These are phyloP conservation scores for Ciona savignyi DNA, from an alignment of 23 tunicate genomes.

Conservation along the genomic window DNA sequence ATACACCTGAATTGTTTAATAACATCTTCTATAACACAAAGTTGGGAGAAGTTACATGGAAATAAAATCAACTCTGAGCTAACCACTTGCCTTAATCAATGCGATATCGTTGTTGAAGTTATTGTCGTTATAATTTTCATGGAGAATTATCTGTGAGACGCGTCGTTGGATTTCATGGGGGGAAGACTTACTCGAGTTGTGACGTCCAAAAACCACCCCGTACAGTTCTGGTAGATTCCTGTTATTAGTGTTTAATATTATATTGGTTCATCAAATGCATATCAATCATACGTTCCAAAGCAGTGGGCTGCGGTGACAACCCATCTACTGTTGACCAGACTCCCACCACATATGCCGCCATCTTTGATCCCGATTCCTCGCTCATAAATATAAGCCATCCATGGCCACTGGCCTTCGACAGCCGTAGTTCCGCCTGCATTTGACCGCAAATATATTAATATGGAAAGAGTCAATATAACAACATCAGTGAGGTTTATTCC, in stretches of 20 bases:
- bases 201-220: slow-evolving; percentile 54
- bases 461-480: background rate
- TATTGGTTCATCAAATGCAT: too few species aligned
- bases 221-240: slow-evolving; percentile 21
- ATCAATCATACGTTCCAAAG: slow-evolving; percentile 42
- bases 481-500: too few species aligned
- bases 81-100: slow-evolving; percentile 43
- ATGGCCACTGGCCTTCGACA: slow-evolving; percentile 41
- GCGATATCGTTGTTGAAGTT: slow-evolving; percentile 66
- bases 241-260: background rate
- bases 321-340: slow-evolving; percentile 32
- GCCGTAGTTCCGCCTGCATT: slow-evolving; percentile 26
- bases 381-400: slow-evolving; percentile 31
- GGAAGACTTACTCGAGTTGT: slow-evolving; percentile 10
- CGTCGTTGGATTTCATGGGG: slow-evolving; percentile 13
- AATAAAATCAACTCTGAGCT: too few species aligned
- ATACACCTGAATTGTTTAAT: too few species aligned
- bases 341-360: slow-evolving; percentile 41
- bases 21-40: too few species aligned
- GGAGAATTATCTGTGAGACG: slow-evolving; percentile 13
- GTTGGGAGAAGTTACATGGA: too few species aligned
- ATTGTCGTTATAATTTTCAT: slow-evolving; percentile 13
- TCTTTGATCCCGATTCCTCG: background rate
- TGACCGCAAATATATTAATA: background rate
- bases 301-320: slow-evolving; percentile 48